Evolutionary conservation across 2,113 vertebrate species (phyloP).

Genomic region (Triplophysa dalaica): DNA sequence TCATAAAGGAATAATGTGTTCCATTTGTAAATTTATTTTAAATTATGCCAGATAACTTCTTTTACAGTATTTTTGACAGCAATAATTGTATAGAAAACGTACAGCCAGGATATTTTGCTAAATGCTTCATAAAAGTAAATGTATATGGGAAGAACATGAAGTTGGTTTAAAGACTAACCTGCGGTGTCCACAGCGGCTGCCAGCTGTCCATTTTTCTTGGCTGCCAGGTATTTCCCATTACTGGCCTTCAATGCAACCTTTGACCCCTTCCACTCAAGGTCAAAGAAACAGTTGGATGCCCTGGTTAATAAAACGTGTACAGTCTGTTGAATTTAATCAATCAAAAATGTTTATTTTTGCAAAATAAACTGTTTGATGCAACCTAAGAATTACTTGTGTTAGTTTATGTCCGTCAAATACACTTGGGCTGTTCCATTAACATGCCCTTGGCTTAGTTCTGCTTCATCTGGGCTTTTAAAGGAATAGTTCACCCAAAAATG

Average conservation of each 20-base stretch:
- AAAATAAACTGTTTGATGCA: no score
- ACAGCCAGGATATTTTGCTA: no score
- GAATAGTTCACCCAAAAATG: no score
- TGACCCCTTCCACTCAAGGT: slow-evolving; percentile 89
- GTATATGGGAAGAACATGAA: no score
- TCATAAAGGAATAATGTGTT: no score
- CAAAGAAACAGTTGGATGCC: slow-evolving; percentile 87
- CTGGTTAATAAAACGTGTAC: slow-evolving; percentile 60
- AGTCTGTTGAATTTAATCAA: background rate
- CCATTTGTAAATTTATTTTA: no score
- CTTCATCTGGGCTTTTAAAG: background rate
- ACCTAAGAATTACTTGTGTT: no score
- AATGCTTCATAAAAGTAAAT: no score
- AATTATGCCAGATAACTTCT: no score
- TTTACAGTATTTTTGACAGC: no score
- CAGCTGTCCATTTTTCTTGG: slow-evolving; percentile 96
- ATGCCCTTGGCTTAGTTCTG: background rate
- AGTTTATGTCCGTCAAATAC: background rate
- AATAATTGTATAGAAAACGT: no score
- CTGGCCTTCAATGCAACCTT: slow-evolving; percentile 86
- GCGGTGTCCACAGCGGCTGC: slow-evolving; percentile 85
- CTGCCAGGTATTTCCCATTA: slow-evolving; percentile 89
- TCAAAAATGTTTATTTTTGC: no score
- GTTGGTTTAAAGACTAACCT: slow-evolving; percentile 66
- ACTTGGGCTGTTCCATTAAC: background rate